A percentile compares a stretch with the other conserved stretches of the same genome.
Evolutionary conservation across 2,113 vertebrate species (phyloP).

Genomic region (Seriola quinqueradiata): DNA sequence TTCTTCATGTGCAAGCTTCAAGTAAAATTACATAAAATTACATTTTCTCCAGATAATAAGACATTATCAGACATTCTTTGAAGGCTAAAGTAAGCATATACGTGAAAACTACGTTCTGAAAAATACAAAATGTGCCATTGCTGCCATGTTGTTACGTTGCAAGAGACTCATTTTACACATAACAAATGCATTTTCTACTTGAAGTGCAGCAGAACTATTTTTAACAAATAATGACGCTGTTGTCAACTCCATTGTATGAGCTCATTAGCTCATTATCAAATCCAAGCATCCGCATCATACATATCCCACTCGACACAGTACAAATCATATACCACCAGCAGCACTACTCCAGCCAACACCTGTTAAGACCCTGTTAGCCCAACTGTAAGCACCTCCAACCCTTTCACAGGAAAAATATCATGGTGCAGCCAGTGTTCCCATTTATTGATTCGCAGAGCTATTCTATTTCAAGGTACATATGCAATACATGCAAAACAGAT

Average conservation of each 20-base stretch:
- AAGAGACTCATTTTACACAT: background rate
- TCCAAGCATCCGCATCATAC: constrained; percentile 18
- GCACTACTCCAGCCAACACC: constrained; percentile 12
- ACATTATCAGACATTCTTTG: background rate
- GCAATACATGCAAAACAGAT: constrained; percentile 28
- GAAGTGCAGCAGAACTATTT: background rate
- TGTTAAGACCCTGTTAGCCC: constrained; percentile 19
- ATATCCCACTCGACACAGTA: background rate
- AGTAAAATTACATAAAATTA: background rate
- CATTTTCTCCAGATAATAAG: constrained; percentile 14
- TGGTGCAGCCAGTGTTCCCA: constrained; percentile 2
- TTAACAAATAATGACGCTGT: background rate
- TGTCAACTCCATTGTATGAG: constrained; percentile 19
- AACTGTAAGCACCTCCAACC: constrained; percentile 17
- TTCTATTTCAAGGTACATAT: constrained; percentile 30
- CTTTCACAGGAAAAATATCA: constrained; percentile 23
- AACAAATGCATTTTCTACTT: constrained; percentile 4
- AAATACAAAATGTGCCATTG: constrained; percentile 3
- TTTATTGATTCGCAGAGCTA: constrained; percentile 17
- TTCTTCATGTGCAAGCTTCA: constrained; percentile 17
- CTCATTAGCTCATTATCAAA: constrained; percentile 32
- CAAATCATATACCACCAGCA: constrained; percentile 23
- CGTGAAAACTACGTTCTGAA: background rate
- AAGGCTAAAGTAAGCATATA: background rate
- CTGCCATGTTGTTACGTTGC: background rate